Base-by-base conservation (phyloP, 1,140 invertebrate species). In the Pogonomyrmex barbatus region DNA sequence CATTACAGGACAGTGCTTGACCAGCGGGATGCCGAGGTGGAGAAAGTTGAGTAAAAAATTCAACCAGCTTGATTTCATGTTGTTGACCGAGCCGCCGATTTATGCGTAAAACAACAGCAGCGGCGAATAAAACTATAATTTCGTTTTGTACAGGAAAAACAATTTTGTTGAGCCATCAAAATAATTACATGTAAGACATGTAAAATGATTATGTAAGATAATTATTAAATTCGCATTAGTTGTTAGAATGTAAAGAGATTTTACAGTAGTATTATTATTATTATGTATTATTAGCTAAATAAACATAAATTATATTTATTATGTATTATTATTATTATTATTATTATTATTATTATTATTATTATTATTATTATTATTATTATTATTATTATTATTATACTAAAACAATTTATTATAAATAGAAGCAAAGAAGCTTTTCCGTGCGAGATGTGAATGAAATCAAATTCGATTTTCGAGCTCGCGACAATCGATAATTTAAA, bases 21-120 rank as follows among this genome's bases (percentile, higher is more conserved):
- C 33, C 56, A 45, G 42, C 52, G 12, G 36, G 36, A 58, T 33
- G 14, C 17, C 8, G 12, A 47, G 5, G 42, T 1, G 52, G 50
- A 56, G 33, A 58, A 24, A 58, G 12, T 10, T 5, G 54, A 58
- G 30, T 17, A 75, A 60, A 42, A 82, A 83, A 24, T 83, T 50
- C 2, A 12, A 62, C 12, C 42, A 36, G 39, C 8, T 75, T 39
- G n/a, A 47, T 36, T 5, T 9, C 10, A 52, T 39, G 17, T 78
- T 39, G 33, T 70, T 68, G 24, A n/a, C 8, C 17, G 10, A 63
- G 17, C 10, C 39, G 30, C 67, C 4, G 30, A 75, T 73, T 47
- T 71, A n/a, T 67, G 24, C 0, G 1, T 30, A 63, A 12, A 42
- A 47, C 47, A 17, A 12, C 24, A 36, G 12, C 17, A 65, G 12